Evolutionary conservation across 2,797 vertebrate genomes (phyloP).

Genomic region (Lacerta viridis): DNA sequence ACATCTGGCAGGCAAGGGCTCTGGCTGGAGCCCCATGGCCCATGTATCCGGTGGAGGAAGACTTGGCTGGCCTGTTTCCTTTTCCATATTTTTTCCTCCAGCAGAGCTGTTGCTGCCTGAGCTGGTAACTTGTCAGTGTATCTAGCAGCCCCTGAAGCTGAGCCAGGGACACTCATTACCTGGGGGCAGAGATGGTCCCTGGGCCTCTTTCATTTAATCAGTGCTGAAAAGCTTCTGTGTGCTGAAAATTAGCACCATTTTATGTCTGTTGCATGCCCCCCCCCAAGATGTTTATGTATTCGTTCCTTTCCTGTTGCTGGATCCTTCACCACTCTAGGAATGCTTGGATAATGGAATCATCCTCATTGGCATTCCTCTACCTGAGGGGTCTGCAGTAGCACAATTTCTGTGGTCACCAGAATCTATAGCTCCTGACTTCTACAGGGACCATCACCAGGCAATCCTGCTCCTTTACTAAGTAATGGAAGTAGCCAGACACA

Average conservation of each 20-base stretch:
- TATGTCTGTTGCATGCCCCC: neutral
- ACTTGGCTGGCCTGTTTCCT: neutral
- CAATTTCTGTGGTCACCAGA: neutral
- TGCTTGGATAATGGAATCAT: neutral
- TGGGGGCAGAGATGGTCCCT: neutral
- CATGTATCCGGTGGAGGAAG: slow-evolving; percentile 1
- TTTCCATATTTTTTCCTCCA: slow-evolving; percentile 1
- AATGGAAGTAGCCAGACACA: no score
- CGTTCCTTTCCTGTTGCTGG: neutral
- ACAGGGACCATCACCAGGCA: no score
- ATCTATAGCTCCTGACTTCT: no score
- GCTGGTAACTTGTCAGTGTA: neutral
- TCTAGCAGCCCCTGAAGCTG: neutral
- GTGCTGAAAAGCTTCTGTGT: neutral
- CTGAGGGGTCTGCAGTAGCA: neutral
- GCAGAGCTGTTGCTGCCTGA: neutral
- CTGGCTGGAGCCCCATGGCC: slow-evolving; percentile 19
- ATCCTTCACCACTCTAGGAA: no score
- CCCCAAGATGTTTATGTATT: neutral
- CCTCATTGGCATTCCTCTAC: neutral
- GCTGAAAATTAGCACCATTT: neutral
- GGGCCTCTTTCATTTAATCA: neutral
- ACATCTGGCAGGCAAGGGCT: slow-evolving; percentile 54
- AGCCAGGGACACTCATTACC: neutral
- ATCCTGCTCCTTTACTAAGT: no score